Conservation (phyloP, 1,140 invertebrate species). For the Daktulosphaira vitifoliae region DNA sequence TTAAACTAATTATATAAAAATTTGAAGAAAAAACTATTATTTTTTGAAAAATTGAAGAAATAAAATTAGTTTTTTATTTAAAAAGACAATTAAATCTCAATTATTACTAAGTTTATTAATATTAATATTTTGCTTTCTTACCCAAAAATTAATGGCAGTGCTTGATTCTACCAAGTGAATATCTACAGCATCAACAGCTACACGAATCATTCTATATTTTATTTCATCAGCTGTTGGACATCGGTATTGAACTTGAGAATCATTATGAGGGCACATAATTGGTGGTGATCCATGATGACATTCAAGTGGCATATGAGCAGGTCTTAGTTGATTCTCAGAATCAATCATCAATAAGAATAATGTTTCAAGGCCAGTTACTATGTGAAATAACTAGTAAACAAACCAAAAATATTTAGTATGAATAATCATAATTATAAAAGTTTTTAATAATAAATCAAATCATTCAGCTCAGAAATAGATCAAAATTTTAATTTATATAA, state of each 20-base stretch:
- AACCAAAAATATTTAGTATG: too few relatives aligned
- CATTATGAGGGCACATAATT: slow-evolving; percentile 62
- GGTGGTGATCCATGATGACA: slow-evolving; percentile 81
- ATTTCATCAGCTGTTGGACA: slow-evolving; percentile 83
- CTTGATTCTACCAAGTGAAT: slow-evolving; percentile 83
- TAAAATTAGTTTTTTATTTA: too few relatives aligned
- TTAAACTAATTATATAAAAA: too few relatives aligned
- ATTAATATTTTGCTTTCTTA: slow-evolving; percentile 45
- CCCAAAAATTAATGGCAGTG: slow-evolving; percentile 77
- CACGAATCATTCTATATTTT: slow-evolving; percentile 87
- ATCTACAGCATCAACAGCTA: slow-evolving; percentile 85
- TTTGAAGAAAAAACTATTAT: too few relatives aligned
- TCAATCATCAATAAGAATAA: slow-evolving; percentile 77
- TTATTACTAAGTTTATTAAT: too few relatives aligned
- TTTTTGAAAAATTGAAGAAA: too few relatives aligned
- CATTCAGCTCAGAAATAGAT: too few relatives aligned
- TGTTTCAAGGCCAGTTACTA: slow-evolving; percentile 80
- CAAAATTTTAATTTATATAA: too few relatives aligned
- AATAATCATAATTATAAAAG: too few relatives aligned
- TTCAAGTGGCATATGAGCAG: slow-evolving; percentile 61
- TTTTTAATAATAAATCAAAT: too few relatives aligned
- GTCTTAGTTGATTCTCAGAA: slow-evolving; percentile 76
- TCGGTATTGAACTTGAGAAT: slow-evolving; percentile 50
- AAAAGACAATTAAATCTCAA: too few relatives aligned
- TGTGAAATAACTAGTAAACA: slow-evolving; percentile 58